These are phyloP conservation scores for Arenaria interpres DNA, from an alignment of 2,113 vertebrate species.

Conservation along the genomic window DNA sequence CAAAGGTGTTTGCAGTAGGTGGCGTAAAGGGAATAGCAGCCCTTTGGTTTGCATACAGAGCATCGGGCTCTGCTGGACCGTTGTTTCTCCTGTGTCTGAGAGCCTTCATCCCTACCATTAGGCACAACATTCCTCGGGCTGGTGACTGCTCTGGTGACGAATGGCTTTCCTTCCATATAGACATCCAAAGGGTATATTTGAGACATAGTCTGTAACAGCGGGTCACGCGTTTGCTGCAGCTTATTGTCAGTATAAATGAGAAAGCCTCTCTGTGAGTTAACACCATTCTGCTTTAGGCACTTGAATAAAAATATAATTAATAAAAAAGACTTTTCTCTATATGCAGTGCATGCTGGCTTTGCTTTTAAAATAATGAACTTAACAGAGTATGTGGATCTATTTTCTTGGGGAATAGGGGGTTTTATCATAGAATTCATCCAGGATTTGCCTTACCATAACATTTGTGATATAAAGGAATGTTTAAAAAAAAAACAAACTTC, in stretches of 20 bases:
- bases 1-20: not conserved
- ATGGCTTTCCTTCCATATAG: constrained; percentile 44
- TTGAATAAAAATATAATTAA: constrained; percentile 33
- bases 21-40: not conserved
- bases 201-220: constrained; percentile 36
- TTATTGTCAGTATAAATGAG: constrained; percentile 70
- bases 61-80: not conserved
- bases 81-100: constrained; percentile 15
- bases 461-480: constrained; percentile 77
- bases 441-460: constrained; percentile 80
- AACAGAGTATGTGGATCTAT: constrained; percentile 76
- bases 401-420: constrained; percentile 75
- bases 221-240: constrained; percentile 60
- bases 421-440: constrained; percentile 76
- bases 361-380: constrained; percentile 75
- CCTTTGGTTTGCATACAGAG: not conserved
- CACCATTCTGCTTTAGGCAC: constrained; percentile 69
- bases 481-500: constrained; percentile 27
- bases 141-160: constrained; percentile 31
- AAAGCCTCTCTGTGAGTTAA: constrained; percentile 75
- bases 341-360: constrained; percentile 75
- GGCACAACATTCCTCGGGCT: constrained; percentile 22
- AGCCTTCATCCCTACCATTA: not conserved
- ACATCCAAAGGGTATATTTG: constrained; percentile 46
- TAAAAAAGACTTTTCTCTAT: constrained; percentile 63